A percentile compares a stretch with the other conserved stretches of the same genome.
These are phyloP conservation scores for Uria aalge DNA, from an alignment of 2,113 vertebrate species.

Conservation along the genomic window DNA sequence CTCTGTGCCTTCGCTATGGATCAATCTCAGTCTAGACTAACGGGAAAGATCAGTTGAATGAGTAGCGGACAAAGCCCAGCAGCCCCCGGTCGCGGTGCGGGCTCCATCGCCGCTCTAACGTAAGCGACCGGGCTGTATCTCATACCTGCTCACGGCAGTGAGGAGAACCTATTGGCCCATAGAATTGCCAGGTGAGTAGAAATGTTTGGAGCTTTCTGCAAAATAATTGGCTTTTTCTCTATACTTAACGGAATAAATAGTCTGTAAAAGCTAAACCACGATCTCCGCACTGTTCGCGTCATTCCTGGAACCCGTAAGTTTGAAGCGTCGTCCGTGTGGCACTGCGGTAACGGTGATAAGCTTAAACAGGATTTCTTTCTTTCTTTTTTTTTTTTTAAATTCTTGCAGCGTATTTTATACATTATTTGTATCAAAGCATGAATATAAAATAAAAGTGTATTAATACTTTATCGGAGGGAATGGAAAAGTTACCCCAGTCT, in stretches of 20 bases:
- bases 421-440: background rate
- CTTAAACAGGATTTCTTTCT: background rate
- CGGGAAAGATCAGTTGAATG: background rate
- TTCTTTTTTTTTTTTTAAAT: background rate
- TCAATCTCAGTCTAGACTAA: background rate
- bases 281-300: background rate
- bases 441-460: background rate
- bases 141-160: conserved; percentile 21
- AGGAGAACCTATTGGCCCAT: conserved; percentile 49
- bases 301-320: background rate
- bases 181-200: conserved; percentile 69
- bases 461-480: background rate
- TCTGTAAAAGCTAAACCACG: background rate
- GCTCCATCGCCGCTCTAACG: background rate
- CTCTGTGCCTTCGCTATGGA: background rate
- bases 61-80: background rate
- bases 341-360: background rate
- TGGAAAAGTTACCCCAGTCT: background rate
- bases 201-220: conserved; percentile 39
- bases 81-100: background rate
- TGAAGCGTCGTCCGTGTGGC: background rate
- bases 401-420: background rate
- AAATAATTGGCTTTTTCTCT: conserved; percentile 19
- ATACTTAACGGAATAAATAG: background rate
- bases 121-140: background rate